Conservation (phyloP, 2,888 invertebrate genomes). For the Drosophila mulleri region DNA sequence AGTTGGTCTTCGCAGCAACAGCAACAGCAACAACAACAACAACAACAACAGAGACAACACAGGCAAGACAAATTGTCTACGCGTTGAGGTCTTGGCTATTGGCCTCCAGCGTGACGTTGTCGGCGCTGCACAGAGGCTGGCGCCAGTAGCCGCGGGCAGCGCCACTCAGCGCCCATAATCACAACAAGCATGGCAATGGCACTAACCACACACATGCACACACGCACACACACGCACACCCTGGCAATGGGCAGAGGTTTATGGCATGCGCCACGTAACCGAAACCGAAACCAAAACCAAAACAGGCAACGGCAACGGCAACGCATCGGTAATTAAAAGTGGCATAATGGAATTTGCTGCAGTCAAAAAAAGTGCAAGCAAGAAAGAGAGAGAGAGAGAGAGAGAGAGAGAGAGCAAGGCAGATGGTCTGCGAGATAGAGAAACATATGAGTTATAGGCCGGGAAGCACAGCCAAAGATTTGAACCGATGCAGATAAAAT, state of each 20-base stretch:
- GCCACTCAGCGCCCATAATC: constrained; percentile 64
- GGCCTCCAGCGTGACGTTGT: constrained; percentile 74
- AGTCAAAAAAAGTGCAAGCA: constrained; percentile 12
- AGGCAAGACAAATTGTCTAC: constrained; percentile 78
- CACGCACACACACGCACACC: neutral
- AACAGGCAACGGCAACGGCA: constrained; percentile 49
- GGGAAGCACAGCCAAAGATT: neutral
- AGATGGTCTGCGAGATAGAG: neutral
- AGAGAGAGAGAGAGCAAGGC: neutral
- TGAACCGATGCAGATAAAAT: neutral
- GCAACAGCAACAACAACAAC: constrained; percentile 2
- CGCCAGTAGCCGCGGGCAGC: constrained; percentile 67
- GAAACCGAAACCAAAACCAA: constrained; percentile 60
- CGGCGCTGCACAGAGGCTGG: constrained; percentile 56
- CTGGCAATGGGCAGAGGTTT: constrained; percentile 58
- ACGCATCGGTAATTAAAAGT: constrained; percentile 70
- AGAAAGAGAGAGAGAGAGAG: neutral
- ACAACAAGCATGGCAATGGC: constrained; percentile 59
- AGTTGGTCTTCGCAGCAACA: constrained; percentile 45
- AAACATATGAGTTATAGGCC: neutral
- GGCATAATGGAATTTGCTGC: constrained; percentile 63
- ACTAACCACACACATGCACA: constrained; percentile 50
- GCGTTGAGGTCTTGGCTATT: constrained; percentile 79
- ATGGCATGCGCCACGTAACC: constrained; percentile 75
- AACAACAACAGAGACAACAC: constrained; percentile 19